Conservation (phyloP, 2,797 vertebrate genomes). For the Liasis olivaceus region DNA sequence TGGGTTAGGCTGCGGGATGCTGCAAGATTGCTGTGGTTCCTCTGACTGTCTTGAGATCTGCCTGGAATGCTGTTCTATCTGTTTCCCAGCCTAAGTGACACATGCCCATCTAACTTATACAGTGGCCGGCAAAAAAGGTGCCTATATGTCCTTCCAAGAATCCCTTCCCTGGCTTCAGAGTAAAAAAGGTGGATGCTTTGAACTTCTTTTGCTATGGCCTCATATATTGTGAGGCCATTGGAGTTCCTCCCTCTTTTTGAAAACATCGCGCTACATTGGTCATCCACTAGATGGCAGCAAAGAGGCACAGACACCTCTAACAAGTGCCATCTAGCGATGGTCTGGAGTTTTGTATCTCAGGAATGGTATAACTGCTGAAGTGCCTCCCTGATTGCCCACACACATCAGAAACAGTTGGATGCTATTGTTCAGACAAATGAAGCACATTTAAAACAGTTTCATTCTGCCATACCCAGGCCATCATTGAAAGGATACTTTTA, state of each 20-base stretch:
- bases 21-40: conserved; percentile 80
- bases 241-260: background rate
- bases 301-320: background rate
- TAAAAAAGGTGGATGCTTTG: no score
- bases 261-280: background rate
- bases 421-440: background rate
- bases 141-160: background rate
- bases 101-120: background rate
- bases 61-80: conserved; percentile 84
- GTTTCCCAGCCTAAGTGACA: conserved; percentile 76
- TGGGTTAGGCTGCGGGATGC: conserved; percentile 75
- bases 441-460: background rate
- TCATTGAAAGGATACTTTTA: background rate
- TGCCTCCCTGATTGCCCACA: no score
- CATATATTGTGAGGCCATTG: background rate
- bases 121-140: background rate
- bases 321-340: background rate
- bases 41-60: conserved; percentile 83
- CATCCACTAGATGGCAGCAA: background rate
- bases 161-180: background rate
- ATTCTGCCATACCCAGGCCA: background rate
- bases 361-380: background rate
- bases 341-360: background rate
- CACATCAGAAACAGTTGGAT: background rate
- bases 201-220: background rate